phyloP scores from a whole-genome alignment of 2,113 vertebrate species.

The Illadopsis cleaveri region DNA sequence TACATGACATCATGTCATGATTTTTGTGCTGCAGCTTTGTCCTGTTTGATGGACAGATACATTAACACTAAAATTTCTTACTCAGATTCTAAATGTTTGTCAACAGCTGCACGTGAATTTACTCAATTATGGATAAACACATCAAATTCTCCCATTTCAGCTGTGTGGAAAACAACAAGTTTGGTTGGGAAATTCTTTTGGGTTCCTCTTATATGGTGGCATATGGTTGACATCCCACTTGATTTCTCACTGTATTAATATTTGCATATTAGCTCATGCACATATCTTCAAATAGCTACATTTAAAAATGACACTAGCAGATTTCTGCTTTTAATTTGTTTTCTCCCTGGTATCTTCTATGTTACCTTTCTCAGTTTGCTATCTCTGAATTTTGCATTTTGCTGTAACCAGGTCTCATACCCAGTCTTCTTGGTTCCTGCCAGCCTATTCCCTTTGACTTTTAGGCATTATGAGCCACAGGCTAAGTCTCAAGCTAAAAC shows the following conservation, averaged over 20 bases:
- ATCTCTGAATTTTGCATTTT: not conserved
- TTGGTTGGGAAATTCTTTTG: not conserved
- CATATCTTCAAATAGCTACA: not conserved
- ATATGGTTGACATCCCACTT: conserved; percentile 14
- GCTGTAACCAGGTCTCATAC: not conserved
- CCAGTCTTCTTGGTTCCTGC: not conserved
- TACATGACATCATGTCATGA: not conserved
- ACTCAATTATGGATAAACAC: not conserved
- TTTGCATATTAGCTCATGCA: not conserved
- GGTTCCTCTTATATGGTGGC: not conserved
- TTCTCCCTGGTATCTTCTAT: not conserved
- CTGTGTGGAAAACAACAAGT: not conserved
- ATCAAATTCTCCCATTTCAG: not conserved
- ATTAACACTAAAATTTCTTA: not conserved
- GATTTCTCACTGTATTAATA: not conserved
- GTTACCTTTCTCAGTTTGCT: not conserved
- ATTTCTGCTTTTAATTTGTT: not conserved
- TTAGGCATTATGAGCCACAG: not conserved
- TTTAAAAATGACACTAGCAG: not conserved
- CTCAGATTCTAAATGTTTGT: not conserved
- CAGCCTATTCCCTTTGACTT: not conserved
- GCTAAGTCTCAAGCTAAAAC: not conserved
- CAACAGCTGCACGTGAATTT: not conserved
- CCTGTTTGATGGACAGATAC: not conserved
- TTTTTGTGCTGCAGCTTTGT: not conserved